Conservation (phyloP, 2,113 vertebrate genomes). For the Anoplopoma fimbria region DNA sequence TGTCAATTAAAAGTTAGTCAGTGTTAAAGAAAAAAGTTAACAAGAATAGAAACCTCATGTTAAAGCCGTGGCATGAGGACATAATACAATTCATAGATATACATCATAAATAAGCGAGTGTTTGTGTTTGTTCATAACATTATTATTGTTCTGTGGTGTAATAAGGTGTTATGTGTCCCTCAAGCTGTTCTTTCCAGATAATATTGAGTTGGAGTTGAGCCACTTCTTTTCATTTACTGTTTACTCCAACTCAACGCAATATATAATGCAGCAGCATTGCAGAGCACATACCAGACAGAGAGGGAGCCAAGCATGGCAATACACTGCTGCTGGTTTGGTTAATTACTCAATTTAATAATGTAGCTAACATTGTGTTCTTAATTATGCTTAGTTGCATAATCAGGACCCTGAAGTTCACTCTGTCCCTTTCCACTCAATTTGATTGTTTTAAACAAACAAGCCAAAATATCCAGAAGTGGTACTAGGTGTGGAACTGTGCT, state of each 20-base stretch:
- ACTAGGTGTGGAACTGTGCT: not conserved
- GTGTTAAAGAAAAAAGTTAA: not conserved
- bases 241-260: slow-evolving; percentile 44
- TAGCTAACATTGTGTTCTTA: slow-evolving; percentile 44
- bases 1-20: not conserved
- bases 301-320: slow-evolving; percentile 30
- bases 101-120: slow-evolving; percentile 5
- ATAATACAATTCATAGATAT: slow-evolving; percentile 31
- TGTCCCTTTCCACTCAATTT: slow-evolving; percentile 53
- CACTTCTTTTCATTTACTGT: slow-evolving; percentile 27
- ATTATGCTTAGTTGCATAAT: slow-evolving; percentile 45
- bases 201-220: not conserved
- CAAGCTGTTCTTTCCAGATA: slow-evolving; percentile 17
- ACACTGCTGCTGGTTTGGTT: slow-evolving; percentile 44
- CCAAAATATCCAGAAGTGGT: slow-evolving; percentile 26
- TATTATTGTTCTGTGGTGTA: slow-evolving; percentile 40
- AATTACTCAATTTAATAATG: slow-evolving; percentile 56
- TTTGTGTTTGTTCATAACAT: slow-evolving; percentile 38
- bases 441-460: slow-evolving; percentile 33
- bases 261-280: slow-evolving; percentile 60
- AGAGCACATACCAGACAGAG: slow-evolving; percentile 26
- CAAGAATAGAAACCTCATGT: slow-evolving; percentile 21
- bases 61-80: not conserved
- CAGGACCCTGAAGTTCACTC: not conserved
- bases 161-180: slow-evolving; percentile 7